These are phyloP conservation scores for Chauna torquata DNA, from an alignment of 2,113 vertebrate species.

Conservation along the genomic window DNA sequence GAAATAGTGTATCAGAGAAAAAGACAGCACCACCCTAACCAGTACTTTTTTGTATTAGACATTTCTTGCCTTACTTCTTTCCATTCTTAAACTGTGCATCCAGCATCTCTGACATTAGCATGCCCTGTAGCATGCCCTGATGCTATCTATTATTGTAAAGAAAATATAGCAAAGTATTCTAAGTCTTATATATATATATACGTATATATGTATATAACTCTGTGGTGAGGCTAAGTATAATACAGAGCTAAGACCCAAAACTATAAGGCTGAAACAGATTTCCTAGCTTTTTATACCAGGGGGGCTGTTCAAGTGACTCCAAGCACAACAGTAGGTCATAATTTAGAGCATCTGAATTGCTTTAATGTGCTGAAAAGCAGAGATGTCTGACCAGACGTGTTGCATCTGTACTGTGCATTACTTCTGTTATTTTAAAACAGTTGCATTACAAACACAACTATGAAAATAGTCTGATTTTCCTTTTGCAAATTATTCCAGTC, in stretches of 20 bases:
- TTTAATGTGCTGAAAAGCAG: slow-evolving; percentile 9
- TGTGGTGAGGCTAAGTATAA: neutral
- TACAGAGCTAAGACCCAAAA: neutral
- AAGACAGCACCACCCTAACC: neutral
- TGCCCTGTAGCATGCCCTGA: neutral
- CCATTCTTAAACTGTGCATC: neutral
- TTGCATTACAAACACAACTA: slow-evolving; percentile 1
- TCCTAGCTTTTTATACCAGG: neutral
- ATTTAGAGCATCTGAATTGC: neutral
- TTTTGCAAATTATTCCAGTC: slow-evolving; percentile 27
- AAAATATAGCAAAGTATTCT: neutral
- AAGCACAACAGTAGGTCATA: neutral
- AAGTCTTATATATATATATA: neutral
- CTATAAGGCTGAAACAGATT: neutral
- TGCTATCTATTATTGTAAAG: neutral
- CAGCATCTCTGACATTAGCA: neutral
- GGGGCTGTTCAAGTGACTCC: neutral
- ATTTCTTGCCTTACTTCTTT: neutral
- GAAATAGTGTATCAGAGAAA: neutral
- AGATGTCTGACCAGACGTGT: slow-evolving; percentile 19
- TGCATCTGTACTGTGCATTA: slow-evolving; percentile 10
- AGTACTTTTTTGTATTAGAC: neutral
- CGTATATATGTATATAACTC: neutral
- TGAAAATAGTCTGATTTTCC: neutral
- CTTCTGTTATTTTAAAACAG: slow-evolving; percentile 31